Evolutionary conservation across 1,140 invertebrate genomes (phyloP), one percentile per base, ranked within the genome.

Genomic region (Pygmarrhopalites habei): DNA sequence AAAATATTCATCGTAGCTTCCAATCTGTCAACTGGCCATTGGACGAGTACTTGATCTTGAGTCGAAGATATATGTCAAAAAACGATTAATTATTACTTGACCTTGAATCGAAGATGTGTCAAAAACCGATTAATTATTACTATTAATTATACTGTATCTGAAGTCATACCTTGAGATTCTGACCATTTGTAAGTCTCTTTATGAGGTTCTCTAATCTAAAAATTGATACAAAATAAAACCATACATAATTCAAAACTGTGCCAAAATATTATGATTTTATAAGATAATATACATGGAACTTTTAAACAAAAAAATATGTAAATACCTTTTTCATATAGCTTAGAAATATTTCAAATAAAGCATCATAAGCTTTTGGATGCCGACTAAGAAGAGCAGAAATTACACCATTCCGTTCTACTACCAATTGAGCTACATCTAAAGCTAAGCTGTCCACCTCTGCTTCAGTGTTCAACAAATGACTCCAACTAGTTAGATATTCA

Each of bases 321-420:
- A n/a, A n/a, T 44, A 85, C 84, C 74, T 86, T 86, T 35, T 82
- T 79, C 44, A 92, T 76, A 73, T 92, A 90, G 60, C 82, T 81
- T 65, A 85, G 83, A 73, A 91, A 90, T 14, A 94, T 85, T 15
- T 80, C 76, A 57, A 91, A 85, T 26, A 95, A 80, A 1, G 72
- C 63, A 62, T 74, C 76, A 57, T 77, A 76, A 26, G 78, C 65
- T 52, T 65, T 62, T 60, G 39, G 74, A 66, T 81, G 78, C 17
- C 78, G 72, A 10, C 81, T 78, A 1, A 90, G 91, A 59, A 96
- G 87, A 55, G 88, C 85, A 32, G 85, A 83, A 47, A 92, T 86
- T 62, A 96, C 87, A 5, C 88, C 90, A 65, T 86, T 88, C n/a
- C 94, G 79, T 75, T 97, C 93, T 19, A 97, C 92, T 53, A 98